A percentile compares a stretch with the other conserved stretches of the same genome.
Evolutionary conservation across 2,113 vertebrate genomes (phyloP).

Genomic region (Octodon degus): DNA sequence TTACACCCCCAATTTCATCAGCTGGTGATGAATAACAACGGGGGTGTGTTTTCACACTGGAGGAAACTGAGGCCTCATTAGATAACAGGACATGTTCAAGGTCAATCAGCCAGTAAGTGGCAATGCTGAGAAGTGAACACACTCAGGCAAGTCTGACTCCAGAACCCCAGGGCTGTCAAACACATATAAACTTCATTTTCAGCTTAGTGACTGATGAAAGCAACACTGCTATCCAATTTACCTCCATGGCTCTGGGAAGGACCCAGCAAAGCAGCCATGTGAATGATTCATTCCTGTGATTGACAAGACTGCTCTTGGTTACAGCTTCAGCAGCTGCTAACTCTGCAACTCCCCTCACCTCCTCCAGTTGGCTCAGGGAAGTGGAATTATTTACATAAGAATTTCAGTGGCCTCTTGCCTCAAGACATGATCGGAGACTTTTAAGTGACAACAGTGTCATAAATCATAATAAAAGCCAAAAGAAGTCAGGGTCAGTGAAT

Average conservation of each 20-base stretch:
- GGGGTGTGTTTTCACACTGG: not conserved
- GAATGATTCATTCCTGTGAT: conserved; percentile 51
- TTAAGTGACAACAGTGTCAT: conserved; percentile 60
- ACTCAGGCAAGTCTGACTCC: not conserved
- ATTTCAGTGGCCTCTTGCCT: conserved; percentile 68
- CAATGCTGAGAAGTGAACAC: not conserved
- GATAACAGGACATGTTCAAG: not conserved
- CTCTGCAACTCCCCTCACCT: not conserved
- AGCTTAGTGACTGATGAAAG: conserved; percentile 33
- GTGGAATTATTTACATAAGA: conserved; percentile 66
- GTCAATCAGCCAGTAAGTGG: not conserved
- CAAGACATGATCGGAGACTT: conserved; percentile 56
- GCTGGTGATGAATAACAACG: not conserved
- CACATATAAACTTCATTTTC: not conserved
- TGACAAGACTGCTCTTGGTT: conserved; percentile 54
- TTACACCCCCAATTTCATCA: not conserved
- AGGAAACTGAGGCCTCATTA: not conserved
- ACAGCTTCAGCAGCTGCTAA: conserved; percentile 52
- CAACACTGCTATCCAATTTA: conserved; percentile 29
- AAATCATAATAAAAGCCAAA: conserved; percentile 61
- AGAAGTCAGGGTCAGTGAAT: conserved; percentile 14
- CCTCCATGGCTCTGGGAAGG: conserved; percentile 33
- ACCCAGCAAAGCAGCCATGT: conserved; percentile 41
- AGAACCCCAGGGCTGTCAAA: conserved; percentile 7
- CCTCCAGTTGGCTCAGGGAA: conserved; percentile 27